A percentile compares a stretch with the other conserved stretches of the same genome.
These are phyloP conservation scores for Leucophenga montana DNA, from an alignment of 2,888 invertebrate species.

Conservation along the genomic window DNA sequence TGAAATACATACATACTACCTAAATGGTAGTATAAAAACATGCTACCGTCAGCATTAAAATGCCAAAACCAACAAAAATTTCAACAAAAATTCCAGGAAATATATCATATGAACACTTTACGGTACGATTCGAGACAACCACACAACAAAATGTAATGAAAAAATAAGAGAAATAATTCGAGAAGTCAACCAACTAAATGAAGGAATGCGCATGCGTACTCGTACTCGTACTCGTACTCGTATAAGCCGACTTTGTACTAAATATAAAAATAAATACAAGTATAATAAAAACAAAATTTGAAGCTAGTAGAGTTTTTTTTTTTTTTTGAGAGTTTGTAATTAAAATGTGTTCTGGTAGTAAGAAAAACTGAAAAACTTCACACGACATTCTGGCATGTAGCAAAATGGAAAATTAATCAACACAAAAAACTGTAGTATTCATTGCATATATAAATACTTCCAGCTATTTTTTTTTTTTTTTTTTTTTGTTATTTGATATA, in stretches of 20 bases:
- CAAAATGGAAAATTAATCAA: slow-evolving; percentile 13
- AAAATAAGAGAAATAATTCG: neutral
- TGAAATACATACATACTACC: neutral
- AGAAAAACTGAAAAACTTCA: too few species aligned
- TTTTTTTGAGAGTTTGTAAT: slow-evolving; percentile 3
- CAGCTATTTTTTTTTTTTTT: too few species aligned
- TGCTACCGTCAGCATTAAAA: slow-evolving; percentile 40
- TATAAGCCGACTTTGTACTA: neutral
- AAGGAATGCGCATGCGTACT: neutral
- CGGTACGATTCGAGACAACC: slow-evolving; percentile 49
- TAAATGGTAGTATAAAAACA: slow-evolving; percentile 42
- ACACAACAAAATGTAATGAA: slow-evolving; percentile 24
- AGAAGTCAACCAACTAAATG: neutral
- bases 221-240: neutral
- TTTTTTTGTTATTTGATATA: slow-evolving; percentile 35
- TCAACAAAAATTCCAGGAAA: slow-evolving; percentile 53
- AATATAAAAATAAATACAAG: slow-evolving; percentile 1
- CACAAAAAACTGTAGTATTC: too few species aligned
- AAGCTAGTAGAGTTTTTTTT: neutral
- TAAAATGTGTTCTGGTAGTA: slow-evolving; percentile 13
- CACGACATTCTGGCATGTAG: slow-evolving; percentile 38
- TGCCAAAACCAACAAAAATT: slow-evolving; percentile 39
- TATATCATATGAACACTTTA: slow-evolving; percentile 45
- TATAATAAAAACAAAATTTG: slow-evolving; percentile 1
- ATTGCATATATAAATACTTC: neutral